phyloP scores from a whole-genome alignment of 2,888 invertebrate species.

The Euclidia mi region DNA sequence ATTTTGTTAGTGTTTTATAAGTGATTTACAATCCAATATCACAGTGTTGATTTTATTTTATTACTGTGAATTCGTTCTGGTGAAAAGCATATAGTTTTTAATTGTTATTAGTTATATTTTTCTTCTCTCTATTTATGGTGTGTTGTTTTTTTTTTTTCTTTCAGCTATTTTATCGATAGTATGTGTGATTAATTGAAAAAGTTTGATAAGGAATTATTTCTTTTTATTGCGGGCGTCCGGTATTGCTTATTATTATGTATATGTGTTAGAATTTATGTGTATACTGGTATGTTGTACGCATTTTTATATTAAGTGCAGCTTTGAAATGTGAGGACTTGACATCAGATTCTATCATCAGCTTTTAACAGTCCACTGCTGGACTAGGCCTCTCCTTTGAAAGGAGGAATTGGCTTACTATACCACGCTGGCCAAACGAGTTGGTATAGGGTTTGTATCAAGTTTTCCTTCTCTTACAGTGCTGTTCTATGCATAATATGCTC shows the following conservation, averaged over 20 bases:
- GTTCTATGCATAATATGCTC: too few species aligned
- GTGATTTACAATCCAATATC: conserved; percentile 9
- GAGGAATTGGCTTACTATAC: too few species aligned
- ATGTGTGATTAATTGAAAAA: conserved; percentile 22
- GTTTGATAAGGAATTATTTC: conserved; percentile 12
- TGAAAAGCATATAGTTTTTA: conserved; percentile 59
- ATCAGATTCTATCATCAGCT: too few species aligned
- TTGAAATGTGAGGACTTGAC: too few species aligned
- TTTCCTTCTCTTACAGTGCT: too few species aligned
- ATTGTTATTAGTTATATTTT: conserved; percentile 22
- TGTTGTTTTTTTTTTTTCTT: conserved; percentile 4
- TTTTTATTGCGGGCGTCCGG: conserved; percentile 13
- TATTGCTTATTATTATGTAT: neutral
- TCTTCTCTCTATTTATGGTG: conserved; percentile 9
- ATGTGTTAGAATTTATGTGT: too few species aligned
- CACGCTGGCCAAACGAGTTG: too few species aligned
- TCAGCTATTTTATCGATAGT: neutral
- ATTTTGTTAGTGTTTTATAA: conserved; percentile 5
- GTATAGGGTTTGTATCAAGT: too few species aligned
- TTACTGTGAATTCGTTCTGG: conserved; percentile 69
- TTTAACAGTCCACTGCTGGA: too few species aligned
- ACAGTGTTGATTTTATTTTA: conserved; percentile 40
- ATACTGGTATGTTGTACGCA: too few species aligned
- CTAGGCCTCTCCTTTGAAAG: too few species aligned
- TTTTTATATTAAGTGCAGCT: too few species aligned